Conservation (phyloP, 2,888 invertebrate species). For the Xestobium rufovillosum region DNA sequence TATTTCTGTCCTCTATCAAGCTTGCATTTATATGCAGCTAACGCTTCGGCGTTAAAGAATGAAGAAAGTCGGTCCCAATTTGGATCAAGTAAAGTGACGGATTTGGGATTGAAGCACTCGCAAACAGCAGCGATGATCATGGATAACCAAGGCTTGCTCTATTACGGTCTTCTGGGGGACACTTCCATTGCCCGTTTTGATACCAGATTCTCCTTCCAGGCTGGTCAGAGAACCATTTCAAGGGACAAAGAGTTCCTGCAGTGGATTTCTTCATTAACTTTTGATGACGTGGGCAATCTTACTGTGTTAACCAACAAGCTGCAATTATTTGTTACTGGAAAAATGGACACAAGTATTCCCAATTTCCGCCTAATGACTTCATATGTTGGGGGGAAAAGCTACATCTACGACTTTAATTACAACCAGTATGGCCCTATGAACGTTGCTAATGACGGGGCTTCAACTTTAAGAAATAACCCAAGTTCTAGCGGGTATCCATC, state of each 20-base stretch:
- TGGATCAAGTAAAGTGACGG: constrained; percentile 45
- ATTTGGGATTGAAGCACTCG: constrained; percentile 56
- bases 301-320: constrained; percentile 62
- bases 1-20: constrained; percentile 66
- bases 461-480: too few species aligned
- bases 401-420: constrained; percentile 48
- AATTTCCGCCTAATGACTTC: constrained; percentile 63
- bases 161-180: constrained; percentile 61
- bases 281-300: constrained; percentile 58
- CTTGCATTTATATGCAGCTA: constrained; percentile 57
- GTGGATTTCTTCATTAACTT: constrained; percentile 66
- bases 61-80: constrained; percentile 39
- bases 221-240: constrained; percentile 57
- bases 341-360: constrained; percentile 50
- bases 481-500: too few species aligned
- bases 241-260: constrained; percentile 61
- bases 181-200: constrained; percentile 67
- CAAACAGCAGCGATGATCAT: constrained; percentile 70
- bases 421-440: too few species aligned
- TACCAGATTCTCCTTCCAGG: constrained; percentile 49
- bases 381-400: constrained; percentile 54
- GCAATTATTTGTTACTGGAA: constrained; percentile 54
- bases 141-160: constrained; percentile 61
- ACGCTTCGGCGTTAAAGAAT: constrained; percentile 53
- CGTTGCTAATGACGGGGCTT: too few species aligned